A percentile compares a stretch with the other conserved stretches of the same genome.
Evolutionary conservation across 2,797 vertebrate species (phyloP).

Genomic region (Peromyscus nudipes): DNA sequence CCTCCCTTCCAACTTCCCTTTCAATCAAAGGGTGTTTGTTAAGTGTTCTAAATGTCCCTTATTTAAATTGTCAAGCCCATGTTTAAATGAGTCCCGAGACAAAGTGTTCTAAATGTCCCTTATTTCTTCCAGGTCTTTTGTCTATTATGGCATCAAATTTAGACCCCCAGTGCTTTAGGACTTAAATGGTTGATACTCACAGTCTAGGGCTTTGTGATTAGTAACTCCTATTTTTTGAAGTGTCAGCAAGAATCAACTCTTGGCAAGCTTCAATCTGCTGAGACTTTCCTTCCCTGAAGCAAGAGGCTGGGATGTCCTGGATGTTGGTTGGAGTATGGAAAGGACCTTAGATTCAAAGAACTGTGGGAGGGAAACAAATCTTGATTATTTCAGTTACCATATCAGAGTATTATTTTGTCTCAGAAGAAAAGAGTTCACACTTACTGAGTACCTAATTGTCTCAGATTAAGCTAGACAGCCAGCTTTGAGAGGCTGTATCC

Average conservation of each 20-base stretch:
- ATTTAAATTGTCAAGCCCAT: no score
- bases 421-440: not conserved
- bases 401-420: not conserved
- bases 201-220: not conserved
- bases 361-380: not conserved
- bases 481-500: not conserved
- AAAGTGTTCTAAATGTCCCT: not conserved
- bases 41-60: not conserved
- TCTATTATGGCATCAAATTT: not conserved
- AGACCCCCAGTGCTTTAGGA: not conserved
- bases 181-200: not conserved
- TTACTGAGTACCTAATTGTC: not conserved
- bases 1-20: not conserved
- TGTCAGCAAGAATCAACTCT: not conserved
- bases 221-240: not conserved
- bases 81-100: not conserved
- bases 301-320: not conserved
- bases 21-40: not conserved
- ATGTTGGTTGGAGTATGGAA: not conserved
- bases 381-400: not conserved
- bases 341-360: conserved; percentile 20
- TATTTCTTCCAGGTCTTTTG: not conserved
- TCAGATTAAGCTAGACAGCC: not conserved
- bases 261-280: not conserved
- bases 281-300: not conserved